Percentiles rank a stretch among this genome's conserved stretches.
Conservation (phyloP, 2,888 invertebrate genomes). For the Gymnosoma rotundatum region DNA sequence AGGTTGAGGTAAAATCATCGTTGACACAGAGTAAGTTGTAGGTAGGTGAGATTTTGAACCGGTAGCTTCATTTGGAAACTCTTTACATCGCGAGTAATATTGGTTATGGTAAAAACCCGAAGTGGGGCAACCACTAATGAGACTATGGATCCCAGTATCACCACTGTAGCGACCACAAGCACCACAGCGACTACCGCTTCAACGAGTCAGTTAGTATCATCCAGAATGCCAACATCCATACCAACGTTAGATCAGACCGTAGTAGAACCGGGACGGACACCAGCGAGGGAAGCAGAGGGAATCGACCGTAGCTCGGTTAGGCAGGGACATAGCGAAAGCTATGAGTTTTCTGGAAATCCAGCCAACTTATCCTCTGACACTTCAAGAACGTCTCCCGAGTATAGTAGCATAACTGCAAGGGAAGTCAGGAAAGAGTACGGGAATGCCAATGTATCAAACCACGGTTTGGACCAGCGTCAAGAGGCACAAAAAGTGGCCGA, state of each 20-base stretch:
- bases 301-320: no score
- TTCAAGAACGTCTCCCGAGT: not conserved
- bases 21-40: no score
- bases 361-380: not conserved
- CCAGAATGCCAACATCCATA: not conserved
- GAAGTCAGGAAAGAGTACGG: not conserved
- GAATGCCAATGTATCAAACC: not conserved
- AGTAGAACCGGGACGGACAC: not conserved
- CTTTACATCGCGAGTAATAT: no score
- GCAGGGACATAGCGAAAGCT: not conserved
- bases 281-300: no score
- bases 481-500: not conserved
- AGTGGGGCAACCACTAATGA: not conserved
- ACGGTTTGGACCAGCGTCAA: not conserved
- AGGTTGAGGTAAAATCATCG: no score
- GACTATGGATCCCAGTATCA: not conserved
- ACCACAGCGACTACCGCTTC: not conserved
- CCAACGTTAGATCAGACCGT: no score
- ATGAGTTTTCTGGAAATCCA: not conserved
- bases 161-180: not conserved
- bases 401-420: not conserved
- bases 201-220: no score
- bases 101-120: constrained; percentile 9
- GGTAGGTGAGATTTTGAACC: no score
- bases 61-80: no score